These are phyloP conservation scores for Alectoris magna DNA, from an alignment of 2,797 vertebrate species.

Conservation along the genomic window DNA sequence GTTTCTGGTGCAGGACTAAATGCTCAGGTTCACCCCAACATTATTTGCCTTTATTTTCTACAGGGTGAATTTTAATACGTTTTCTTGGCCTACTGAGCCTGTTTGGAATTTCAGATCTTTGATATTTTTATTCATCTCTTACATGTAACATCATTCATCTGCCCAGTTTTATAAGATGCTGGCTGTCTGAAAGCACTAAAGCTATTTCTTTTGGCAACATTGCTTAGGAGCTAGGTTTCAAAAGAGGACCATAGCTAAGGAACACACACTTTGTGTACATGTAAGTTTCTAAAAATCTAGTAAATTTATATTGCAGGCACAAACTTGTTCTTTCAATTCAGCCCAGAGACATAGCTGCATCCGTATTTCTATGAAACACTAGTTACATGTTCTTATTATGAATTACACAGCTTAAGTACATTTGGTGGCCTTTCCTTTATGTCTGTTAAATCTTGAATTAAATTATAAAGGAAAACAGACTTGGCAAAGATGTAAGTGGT, in stretches of 20 bases:
- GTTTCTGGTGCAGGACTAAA: not conserved
- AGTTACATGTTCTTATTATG: conserved; percentile 50
- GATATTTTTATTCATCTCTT: conserved; percentile 61
- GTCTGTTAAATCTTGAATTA: conserved; percentile 55
- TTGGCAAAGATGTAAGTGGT: conserved; percentile 49
- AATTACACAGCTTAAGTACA: conserved; percentile 21
- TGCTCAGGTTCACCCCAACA: not conserved
- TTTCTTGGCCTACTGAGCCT: conserved; percentile 4
- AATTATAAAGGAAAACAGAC: conserved; percentile 52
- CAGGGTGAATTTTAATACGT: conserved; percentile 30
- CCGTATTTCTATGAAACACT: conserved; percentile 47
- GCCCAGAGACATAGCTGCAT: not conserved
- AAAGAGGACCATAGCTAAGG: conserved; percentile 30
- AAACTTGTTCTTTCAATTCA: conserved; percentile 52
- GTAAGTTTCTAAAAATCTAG: conserved; percentile 47
- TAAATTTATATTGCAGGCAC: conserved; percentile 43
- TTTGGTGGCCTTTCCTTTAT: conserved; percentile 45
- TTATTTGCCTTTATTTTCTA: conserved; percentile 48
- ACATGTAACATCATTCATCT: conserved; percentile 57
- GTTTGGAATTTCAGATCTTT: conserved; percentile 46
- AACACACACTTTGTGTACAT: not conserved
- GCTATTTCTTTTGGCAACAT: conserved; percentile 56
- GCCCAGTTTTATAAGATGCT: conserved; percentile 61
- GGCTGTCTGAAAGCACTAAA: conserved; percentile 61
- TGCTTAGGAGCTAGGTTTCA: conserved; percentile 44